phyloP scores from a whole-genome alignment of 1,140 invertebrate genomes.

The Nixonia krombeini region DNA sequence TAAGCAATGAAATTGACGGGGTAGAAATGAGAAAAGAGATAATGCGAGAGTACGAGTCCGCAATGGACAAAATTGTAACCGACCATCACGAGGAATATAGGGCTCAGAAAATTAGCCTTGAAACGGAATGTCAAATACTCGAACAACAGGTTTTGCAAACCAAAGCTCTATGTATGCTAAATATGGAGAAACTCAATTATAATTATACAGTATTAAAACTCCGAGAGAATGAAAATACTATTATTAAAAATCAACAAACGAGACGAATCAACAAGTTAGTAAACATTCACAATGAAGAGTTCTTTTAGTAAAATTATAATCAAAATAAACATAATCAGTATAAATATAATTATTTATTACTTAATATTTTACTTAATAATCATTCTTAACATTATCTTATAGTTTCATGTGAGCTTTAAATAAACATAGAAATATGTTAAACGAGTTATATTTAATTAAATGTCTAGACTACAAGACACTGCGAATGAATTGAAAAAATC shows the following conservation, averaged over 20 bases:
- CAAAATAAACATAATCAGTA: conserved; percentile 11
- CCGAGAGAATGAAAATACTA: conserved; percentile 87
- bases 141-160: conserved; percentile 85
- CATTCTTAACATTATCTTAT: too few species aligned
- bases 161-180: conserved; percentile 80
- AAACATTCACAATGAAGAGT: background rate
- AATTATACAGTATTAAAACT: conserved; percentile 87
- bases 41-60: conserved; percentile 73
- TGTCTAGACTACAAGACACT: conserved; percentile 79
- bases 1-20: conserved; percentile 75
- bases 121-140: conserved; percentile 79
- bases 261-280: conserved; percentile 78
- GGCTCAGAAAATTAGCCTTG: conserved; percentile 78
- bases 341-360: conserved; percentile 21
- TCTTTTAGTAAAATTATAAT: conserved; percentile 12
- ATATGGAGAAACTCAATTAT: conserved; percentile 89
- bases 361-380: conserved; percentile 9
- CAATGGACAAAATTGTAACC: conserved; percentile 75
- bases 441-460: too few species aligned
- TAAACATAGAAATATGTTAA: too few species aligned
- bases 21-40: conserved; percentile 71
- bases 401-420: too few species aligned
- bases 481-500: conserved; percentile 78
- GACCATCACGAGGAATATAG: conserved; percentile 81
- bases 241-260: conserved; percentile 87